A percentile compares a stretch with the other conserved stretches of the same genome.
These are phyloP conservation scores for Danaus plexippus DNA, from an alignment of 1,140 invertebrate species.

Conservation along the genomic window DNA sequence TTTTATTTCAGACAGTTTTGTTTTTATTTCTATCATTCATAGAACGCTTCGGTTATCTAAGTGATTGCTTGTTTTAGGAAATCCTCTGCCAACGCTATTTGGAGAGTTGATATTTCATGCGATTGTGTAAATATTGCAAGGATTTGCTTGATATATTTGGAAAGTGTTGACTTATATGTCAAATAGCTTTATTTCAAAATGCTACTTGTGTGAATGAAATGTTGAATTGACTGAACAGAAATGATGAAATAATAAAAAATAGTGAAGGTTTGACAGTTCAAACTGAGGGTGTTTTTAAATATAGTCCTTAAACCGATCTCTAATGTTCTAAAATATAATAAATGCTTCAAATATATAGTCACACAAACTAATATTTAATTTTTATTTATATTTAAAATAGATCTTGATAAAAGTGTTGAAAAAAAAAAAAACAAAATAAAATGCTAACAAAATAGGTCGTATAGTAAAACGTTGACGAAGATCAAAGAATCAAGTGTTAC, in stretches of 20 bases:
- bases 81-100: slow-evolving; percentile 10
- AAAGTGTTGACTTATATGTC: background rate
- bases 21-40: slow-evolving; percentile 1
- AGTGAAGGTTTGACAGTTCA: no score
- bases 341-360: no score
- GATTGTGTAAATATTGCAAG: slow-evolving; percentile 9
- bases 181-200: no score
- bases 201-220: slow-evolving; percentile 2
- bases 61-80: slow-evolving; percentile 12
- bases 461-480: slow-evolving; percentile 51
- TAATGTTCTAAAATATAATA: no score
- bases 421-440: background rate
- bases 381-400: no score
- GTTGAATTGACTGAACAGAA: background rate
- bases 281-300: no score
- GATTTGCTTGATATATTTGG: slow-evolving; percentile 1
- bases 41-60: slow-evolving; percentile 5
- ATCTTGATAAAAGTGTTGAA: no score
- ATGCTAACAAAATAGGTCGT: slow-evolving; percentile 23
- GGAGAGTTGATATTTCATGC: slow-evolving; percentile 11
- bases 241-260: no score
- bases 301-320: no score
- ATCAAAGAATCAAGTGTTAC: slow-evolving; percentile 67
- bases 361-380: no score
- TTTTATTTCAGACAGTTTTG: no score